Evolutionary conservation across 2,113 vertebrate genomes (phyloP).

Genomic region (Rattus rattus): DNA sequence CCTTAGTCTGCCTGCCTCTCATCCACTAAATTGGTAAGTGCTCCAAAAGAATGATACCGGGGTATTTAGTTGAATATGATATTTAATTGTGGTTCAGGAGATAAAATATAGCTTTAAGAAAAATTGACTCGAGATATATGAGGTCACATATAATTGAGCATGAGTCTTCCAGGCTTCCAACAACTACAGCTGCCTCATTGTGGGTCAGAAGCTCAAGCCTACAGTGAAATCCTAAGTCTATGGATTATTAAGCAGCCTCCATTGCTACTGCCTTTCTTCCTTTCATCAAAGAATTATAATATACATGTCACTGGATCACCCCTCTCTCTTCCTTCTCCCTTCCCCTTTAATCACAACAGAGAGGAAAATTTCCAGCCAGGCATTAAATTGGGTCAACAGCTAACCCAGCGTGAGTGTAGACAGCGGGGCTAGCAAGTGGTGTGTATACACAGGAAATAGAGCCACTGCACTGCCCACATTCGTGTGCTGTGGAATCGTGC

Average conservation of each 20-base stretch:
- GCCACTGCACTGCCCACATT: not conserved
- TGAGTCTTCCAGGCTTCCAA: slow-evolving; percentile 10
- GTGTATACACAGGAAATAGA: slow-evolving; percentile 67
- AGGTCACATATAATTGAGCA: slow-evolving; percentile 40
- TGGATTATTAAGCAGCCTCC: slow-evolving; percentile 24
- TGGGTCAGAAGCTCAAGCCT: slow-evolving; percentile 27
- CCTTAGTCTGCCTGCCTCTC: not conserved
- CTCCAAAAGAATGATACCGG: not conserved
- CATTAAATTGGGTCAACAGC: slow-evolving; percentile 86
- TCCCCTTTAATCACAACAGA: slow-evolving; percentile 81
- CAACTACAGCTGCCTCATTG: not conserved
- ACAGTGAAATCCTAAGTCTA: not conserved
- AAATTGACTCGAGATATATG: slow-evolving; percentile 7
- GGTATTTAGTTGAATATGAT: slow-evolving; percentile 40
- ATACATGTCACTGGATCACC: slow-evolving; percentile 47
- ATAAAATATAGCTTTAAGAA: slow-evolving; percentile 35
- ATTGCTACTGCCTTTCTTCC: slow-evolving; percentile 1
- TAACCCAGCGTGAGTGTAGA: slow-evolving; percentile 79
- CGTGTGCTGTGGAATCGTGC: slow-evolving; percentile 68
- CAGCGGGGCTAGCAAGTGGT: slow-evolving; percentile 72
- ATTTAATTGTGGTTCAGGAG: not conserved
- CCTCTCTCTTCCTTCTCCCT: slow-evolving; percentile 64
- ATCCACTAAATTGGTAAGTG: not conserved
- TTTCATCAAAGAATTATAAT: slow-evolving; percentile 70
- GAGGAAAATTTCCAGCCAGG: slow-evolving; percentile 82